Conservation (phyloP, 2,113 vertebrate genomes). For the Tachysurus fulvidraco region DNA sequence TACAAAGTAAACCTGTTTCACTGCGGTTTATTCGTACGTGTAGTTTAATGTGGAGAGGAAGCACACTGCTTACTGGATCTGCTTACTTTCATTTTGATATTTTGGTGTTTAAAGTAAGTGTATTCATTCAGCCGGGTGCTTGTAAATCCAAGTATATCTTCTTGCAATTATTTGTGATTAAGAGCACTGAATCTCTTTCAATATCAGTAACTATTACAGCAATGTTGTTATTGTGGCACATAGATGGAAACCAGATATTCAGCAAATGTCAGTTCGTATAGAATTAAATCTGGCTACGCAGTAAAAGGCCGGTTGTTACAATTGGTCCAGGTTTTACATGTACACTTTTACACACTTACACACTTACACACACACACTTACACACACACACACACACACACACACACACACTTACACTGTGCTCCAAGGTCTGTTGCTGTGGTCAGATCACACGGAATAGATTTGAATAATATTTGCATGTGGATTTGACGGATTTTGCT, state of each 20-base stretch:
- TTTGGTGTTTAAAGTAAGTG: background rate
- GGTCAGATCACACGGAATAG: constrained; percentile 62
- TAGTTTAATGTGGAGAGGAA: background rate
- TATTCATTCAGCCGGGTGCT: background rate
- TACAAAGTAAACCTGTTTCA: background rate
- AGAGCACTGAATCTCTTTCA: background rate
- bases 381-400: background rate
- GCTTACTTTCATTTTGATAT: background rate
- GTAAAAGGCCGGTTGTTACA: constrained; percentile 4
- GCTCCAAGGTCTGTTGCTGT: constrained; percentile 58
- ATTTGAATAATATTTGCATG: constrained; percentile 61
- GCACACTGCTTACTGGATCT: background rate
- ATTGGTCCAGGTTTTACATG: constrained; percentile 19
- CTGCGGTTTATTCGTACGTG: background rate
- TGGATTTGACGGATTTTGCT: constrained; percentile 55
- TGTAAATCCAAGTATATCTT: background rate
- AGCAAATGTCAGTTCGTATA: background rate
- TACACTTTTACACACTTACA: background rate
- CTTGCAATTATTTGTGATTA: background rate
- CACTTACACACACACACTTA: constrained; percentile 2
- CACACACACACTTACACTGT: background rate
- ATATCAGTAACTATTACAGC: background rate
- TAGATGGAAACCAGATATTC: background rate
- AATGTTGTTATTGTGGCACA: background rate
- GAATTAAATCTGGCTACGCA: background rate